phyloP scores from a whole-genome alignment of 2,888 invertebrate species.

The Rhingia rostrata region DNA sequence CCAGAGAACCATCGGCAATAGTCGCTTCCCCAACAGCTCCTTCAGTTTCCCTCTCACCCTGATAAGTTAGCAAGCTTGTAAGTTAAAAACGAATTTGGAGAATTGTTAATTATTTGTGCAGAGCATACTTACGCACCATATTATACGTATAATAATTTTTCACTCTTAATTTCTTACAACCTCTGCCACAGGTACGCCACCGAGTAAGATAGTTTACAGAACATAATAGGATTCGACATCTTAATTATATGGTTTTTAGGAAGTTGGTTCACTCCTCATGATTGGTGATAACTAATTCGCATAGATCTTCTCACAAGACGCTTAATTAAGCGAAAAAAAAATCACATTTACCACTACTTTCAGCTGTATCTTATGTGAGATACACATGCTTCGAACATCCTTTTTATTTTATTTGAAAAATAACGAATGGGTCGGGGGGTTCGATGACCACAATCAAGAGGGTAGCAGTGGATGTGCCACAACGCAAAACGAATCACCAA shows the following conservation, averaged over 20 bases:
- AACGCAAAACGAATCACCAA: conserved; percentile 66
- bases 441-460: conserved; percentile 44
- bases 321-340: conserved; percentile 46
- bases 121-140: conserved; percentile 59
- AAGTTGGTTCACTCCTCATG: conserved; percentile 29
- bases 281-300: conserved; percentile 64
- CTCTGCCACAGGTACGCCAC: conserved; percentile 12
- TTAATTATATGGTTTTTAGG: conserved; percentile 52
- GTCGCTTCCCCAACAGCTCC: neutral
- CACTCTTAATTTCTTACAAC: neutral
- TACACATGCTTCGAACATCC: neutral
- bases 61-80: conserved; percentile 48
- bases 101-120: conserved; percentile 64
- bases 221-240: conserved; percentile 63
- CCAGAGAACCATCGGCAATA: neutral
- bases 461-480: conserved; percentile 18
- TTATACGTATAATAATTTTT: conserved; percentile 16
- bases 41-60: neutral
- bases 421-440: conserved; percentile 6
- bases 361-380: neutral
- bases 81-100: conserved; percentile 59
- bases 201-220: conserved; percentile 39
- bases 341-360: neutral
- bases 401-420: conserved; percentile 2
- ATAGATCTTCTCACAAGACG: conserved; percentile 42